These are phyloP conservation scores for Acronicta aceris DNA, from an alignment of 2,888 invertebrate species.

Conservation along the genomic window DNA sequence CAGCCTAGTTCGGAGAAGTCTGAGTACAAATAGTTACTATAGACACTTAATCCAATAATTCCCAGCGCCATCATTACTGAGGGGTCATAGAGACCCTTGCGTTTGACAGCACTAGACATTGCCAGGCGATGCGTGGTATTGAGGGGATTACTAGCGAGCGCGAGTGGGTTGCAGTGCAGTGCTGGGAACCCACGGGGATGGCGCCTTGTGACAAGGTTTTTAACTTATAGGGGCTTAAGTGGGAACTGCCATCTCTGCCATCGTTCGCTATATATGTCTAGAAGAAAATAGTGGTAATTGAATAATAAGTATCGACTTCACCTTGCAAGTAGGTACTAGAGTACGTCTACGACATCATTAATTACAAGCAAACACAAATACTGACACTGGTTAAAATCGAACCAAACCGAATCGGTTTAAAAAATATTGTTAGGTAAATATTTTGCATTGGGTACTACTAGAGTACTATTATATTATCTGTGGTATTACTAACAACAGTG, in stretches of 20 bases:
- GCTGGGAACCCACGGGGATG: slow-evolving; percentile 7
- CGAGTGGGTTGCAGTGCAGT: slow-evolving; percentile 51
- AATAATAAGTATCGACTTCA: no score
- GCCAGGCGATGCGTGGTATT: slow-evolving; percentile 56
- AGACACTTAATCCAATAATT: slow-evolving; percentile 11
- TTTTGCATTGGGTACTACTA: no score
- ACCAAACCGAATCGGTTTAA: no score
- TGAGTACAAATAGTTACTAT: not conserved
- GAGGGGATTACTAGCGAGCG: slow-evolving; percentile 1
- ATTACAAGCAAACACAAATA: no score
- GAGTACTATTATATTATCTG: no score
- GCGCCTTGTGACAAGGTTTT: not conserved
- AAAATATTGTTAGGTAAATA: no score
- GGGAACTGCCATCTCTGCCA: not conserved
- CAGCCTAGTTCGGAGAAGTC: not conserved
- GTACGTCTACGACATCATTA: no score
- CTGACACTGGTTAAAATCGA: no score
- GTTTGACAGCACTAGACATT: slow-evolving; percentile 65
- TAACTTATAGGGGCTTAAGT: not conserved
- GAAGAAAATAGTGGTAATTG: no score
- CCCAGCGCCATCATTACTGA: slow-evolving; percentile 1
- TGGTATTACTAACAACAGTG: no score
- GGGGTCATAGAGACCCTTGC: slow-evolving; percentile 44
- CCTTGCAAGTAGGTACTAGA: no score
- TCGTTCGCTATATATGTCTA: no score